Evolutionary conservation across 2,113 vertebrate species (phyloP).

Genomic region (Xenopus tropicalis): UCB_Xtro_10.0 CM004446.2:107553501-107554000

Average conservation of each 20-base stretch:
- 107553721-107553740: slow-evolving; percentile 79
- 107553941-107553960: background rate
- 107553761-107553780: slow-evolving; percentile 68
- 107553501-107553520: slow-evolving; percentile 11
- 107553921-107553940: slow-evolving; percentile 33
- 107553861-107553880: slow-evolving; percentile 96
- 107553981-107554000: too few relatives aligned
- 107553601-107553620: slow-evolving; percentile 74
- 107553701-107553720: slow-evolving; percentile 44
- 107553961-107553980: too few relatives aligned
- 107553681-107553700: slow-evolving; percentile 57
- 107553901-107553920: slow-evolving; percentile 48
- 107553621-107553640: slow-evolving; percentile 95
- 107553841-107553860: slow-evolving; percentile 96
- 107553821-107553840: slow-evolving; percentile 83
- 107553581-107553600: slow-evolving; percentile 47
- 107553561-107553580: slow-evolving; percentile 16
- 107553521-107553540: slow-evolving; percentile 20
- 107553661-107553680: slow-evolving; percentile 84
- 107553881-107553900: slow-evolving; percentile 94
- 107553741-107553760: slow-evolving; percentile 68
- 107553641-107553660: slow-evolving; percentile 99
- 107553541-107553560: slow-evolving; percentile 20
- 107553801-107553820: slow-evolving; percentile 75
- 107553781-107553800: slow-evolving; percentile 74